Percentiles rank a stretch among this genome's conserved stretches.
Evolutionary conservation across 92 coral and sea anemone genomes (phyloP).

Genomic region (Parazoanthus atlanticus): DNA sequence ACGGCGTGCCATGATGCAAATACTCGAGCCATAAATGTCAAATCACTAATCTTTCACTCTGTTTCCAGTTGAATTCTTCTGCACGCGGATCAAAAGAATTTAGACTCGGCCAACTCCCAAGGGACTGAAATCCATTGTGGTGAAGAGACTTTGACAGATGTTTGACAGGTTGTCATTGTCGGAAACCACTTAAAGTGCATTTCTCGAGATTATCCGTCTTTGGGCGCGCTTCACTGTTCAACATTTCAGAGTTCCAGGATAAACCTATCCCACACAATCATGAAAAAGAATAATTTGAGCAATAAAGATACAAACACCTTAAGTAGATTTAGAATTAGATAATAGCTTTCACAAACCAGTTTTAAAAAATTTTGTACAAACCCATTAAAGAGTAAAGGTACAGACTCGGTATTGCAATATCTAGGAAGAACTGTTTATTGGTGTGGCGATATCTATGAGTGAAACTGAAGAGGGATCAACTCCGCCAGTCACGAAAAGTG

Average conservation of each 20-base stretch:
- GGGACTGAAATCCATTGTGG: conserved; percentile 56
- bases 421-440: too few relatives aligned
- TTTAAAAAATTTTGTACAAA: not conserved
- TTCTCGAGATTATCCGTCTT: conserved; percentile 10
- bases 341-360: not conserved
- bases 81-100: conserved; percentile 31
- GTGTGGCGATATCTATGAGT: not conserved
- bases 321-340: not conserved
- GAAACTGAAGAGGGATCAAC: not conserved
- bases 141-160: conserved; percentile 56
- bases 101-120: conserved; percentile 55
- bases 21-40: conserved; percentile 6
- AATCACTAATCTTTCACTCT: not conserved
- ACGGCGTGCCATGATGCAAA: conserved; percentile 59
- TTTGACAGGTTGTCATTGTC: conserved; percentile 61
- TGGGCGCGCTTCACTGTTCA: not conserved
- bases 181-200: conserved; percentile 43
- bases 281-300: not conserved
- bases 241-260: conserved; percentile 4
- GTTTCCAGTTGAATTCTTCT: not conserved
- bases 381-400: too few relatives aligned
- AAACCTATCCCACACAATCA: not conserved
- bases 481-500: conserved; percentile 5
- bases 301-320: not conserved
- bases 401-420: not conserved